Base-by-base conservation (phyloP, 2,888 invertebrate species). In the Cactoblastis cactorum region DNA sequence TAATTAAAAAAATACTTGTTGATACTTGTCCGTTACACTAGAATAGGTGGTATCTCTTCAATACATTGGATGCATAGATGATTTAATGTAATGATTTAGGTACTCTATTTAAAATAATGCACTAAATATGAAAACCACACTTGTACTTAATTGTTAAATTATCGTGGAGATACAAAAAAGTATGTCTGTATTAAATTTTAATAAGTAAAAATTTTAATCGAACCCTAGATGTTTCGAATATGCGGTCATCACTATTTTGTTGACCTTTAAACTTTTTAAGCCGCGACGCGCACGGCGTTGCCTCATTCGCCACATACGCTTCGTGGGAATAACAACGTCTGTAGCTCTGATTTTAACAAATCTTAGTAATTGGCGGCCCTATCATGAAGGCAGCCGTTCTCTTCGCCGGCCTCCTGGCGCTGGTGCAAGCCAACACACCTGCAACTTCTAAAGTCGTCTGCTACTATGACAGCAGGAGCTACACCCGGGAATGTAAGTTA, bases 381-480 rank as follows among this genome's bases (percentile, higher is more conserved):
- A 65, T 39, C 58, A 87, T 83, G 86, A 79, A 78, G 70, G 58
- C 69, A 49, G 62, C 83, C 19, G 32, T 80, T 43, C 65, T 72
- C 48, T 57, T 84, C 53, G 75, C 77, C 56, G 81, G 77, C 50
- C 61, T 81, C 3, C 54, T 81, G 58, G 82, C 83, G 59, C 65
- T 79, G 51, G 81, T 74, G 18, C 65, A 76, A n/a, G 75, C 82
- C 32, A 70, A 72, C 53, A 79, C 84, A 22, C 74, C 81, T 4
- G 67, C 75, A 22, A 74, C 86, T 19, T 90, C 79, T 67, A 94
- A 94, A 83, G 92, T 94, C 45, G 83, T 94, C 65, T 95, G 95
- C 74, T 94, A 92, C 76, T 94, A 94, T 82, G 92, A 94, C 77
- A 92, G 93, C 78, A 92, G 91, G 73, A 92, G 94, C 59, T 92